Percentiles rank a stretch among this genome's conserved stretches.
Evolutionary conservation across 2,797 vertebrate species (phyloP).

Genomic region (Tapera naevia): DNA sequence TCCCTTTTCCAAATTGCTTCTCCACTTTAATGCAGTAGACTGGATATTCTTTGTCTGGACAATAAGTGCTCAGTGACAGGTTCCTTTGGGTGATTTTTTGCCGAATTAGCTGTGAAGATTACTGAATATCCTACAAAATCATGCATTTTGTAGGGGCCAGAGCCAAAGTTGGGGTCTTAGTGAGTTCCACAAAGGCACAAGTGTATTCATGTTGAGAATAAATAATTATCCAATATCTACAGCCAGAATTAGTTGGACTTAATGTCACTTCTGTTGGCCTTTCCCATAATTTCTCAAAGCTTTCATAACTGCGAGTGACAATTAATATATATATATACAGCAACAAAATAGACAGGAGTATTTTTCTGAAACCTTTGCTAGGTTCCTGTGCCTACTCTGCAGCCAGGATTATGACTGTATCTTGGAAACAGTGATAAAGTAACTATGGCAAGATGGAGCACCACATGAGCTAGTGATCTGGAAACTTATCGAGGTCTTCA

Average conservation of each 20-base stretch:
- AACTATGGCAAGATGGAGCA: neutral
- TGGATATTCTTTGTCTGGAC: neutral
- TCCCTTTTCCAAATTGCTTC: accelerated
- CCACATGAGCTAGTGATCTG: neutral
- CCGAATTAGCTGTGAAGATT: neutral
- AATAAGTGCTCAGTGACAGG: neutral
- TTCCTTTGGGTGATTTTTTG: neutral
- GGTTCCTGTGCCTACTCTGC: neutral
- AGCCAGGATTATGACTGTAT: neutral
- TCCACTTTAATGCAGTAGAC: neutral
- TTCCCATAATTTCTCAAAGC: neutral
- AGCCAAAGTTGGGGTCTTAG: neutral
- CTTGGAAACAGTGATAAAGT: neutral
- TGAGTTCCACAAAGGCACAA: neutral
- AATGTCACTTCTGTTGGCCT: neutral
- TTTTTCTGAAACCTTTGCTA: neutral
- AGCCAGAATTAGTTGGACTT: neutral
- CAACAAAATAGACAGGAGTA: neutral
- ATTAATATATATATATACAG: neutral
- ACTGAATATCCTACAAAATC: neutral
- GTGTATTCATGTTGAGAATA: neutral
- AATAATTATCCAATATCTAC: neutral
- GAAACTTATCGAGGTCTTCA: neutral
- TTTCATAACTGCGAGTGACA: neutral
- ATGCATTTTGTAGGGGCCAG: neutral